These are phyloP conservation scores for Myzus persicae DNA, from an alignment of 1,140 invertebrate genomes.

Conservation along the genomic window DNA sequence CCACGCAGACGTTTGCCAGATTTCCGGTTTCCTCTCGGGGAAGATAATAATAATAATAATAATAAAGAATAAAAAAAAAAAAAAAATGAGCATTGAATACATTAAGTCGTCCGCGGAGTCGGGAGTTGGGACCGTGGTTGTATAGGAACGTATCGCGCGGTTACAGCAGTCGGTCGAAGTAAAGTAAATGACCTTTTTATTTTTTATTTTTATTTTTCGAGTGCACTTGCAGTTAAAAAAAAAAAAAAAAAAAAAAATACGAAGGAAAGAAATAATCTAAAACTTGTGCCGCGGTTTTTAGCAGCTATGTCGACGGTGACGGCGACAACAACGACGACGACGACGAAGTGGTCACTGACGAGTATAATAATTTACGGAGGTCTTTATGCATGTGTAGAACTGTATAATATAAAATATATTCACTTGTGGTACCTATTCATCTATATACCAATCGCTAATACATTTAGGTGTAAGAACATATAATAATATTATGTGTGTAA, in stretches of 20 bases:
- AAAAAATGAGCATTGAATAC: slow-evolving; percentile 2
- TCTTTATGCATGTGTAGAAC: background rate
- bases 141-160: background rate
- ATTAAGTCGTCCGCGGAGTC: background rate
- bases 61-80: background rate
- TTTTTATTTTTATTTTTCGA: slow-evolving; percentile 35
- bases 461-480: background rate
- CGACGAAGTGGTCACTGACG: slow-evolving; percentile 26
- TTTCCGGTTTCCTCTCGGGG: slow-evolving; percentile 48
- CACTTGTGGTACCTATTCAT: background rate
- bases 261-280: slow-evolving; percentile 38
- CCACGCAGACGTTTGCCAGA: slow-evolving; percentile 50
- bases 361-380: background rate
- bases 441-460: background rate
- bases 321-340: slow-evolving; percentile 15
- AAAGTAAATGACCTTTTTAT: slow-evolving; percentile 56
- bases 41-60: slow-evolving; percentile 26
- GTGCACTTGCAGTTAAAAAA: slow-evolving; percentile 4
- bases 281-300: slow-evolving; percentile 43
- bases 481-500: too few species aligned
- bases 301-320: background rate
- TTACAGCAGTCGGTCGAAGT: slow-evolving; percentile 37
- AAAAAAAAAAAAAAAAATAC: slow-evolving; percentile 16
- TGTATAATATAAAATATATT: background rate
- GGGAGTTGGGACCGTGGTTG: background rate